These are phyloP conservation scores for Phylloscopus trochiloides DNA, from an alignment of 2,113 vertebrate genomes.

Conservation along the genomic window DNA sequence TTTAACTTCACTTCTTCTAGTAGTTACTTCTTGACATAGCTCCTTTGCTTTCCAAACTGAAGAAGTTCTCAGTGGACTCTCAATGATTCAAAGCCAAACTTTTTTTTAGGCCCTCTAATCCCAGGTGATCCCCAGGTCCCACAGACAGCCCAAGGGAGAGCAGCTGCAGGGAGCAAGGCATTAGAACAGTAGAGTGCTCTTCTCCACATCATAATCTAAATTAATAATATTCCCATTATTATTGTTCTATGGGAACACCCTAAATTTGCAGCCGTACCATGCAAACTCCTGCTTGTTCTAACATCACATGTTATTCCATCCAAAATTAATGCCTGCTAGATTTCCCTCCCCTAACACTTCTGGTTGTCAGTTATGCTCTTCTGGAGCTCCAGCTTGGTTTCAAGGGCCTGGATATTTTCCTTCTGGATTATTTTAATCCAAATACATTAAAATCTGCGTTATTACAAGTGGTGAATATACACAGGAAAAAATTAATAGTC, in stretches of 20 bases:
- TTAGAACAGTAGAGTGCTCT: not conserved
- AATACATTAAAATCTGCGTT: not conserved
- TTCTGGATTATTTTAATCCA: not conserved
- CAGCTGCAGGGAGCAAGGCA: accelerated
- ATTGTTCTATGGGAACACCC: accelerated
- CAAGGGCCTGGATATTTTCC: not conserved
- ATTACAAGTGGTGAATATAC: not conserved
- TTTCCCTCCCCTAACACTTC: not conserved
- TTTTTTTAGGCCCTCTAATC: not conserved
- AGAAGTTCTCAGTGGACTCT: not conserved
- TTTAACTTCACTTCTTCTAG: conserved; percentile 11
- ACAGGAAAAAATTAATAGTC: conserved; percentile 18
- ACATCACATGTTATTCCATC: accelerated
- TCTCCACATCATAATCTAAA: not conserved
- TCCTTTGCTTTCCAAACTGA: not conserved
- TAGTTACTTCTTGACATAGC: not conserved
- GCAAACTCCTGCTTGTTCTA: not conserved
- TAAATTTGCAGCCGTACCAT: accelerated
- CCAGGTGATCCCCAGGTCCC: accelerated
- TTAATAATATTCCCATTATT: not conserved
- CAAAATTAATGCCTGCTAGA: not conserved
- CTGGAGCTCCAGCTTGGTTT: not conserved
- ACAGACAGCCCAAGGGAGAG: not conserved
- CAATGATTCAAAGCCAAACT: not conserved
- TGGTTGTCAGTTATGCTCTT: not conserved